Percentiles rank a stretch among this genome's conserved stretches.
These are phyloP conservation scores for Poecilia picta DNA, from an alignment of 2,797 vertebrate species.

Conservation along the genomic window DNA sequence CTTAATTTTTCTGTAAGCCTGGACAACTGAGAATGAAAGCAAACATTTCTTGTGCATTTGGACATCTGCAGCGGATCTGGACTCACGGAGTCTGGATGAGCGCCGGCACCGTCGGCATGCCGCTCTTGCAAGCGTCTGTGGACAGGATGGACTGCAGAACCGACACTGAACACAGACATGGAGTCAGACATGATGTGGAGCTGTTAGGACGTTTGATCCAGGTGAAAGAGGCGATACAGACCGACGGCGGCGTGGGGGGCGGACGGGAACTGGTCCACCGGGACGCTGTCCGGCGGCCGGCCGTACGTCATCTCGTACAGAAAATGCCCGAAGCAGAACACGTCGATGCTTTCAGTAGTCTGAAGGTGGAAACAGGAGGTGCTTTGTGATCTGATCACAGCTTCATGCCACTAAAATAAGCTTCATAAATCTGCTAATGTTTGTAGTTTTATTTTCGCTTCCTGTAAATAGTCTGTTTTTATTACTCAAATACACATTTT, in stretches of 20 bases:
- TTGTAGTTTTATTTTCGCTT: background rate
- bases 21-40: background rate
- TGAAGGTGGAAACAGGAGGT: slow-evolving; percentile 56
- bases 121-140: slow-evolving; percentile 91
- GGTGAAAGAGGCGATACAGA: slow-evolving; percentile 71
- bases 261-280: slow-evolving; percentile 87
- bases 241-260: slow-evolving; percentile 86
- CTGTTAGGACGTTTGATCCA: no score
- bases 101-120: slow-evolving; percentile 89
- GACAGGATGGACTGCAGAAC: slow-evolving; percentile 96
- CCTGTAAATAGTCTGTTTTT: background rate
- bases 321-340: slow-evolving; percentile 94
- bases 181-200: background rate
- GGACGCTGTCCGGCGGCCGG: slow-evolving; percentile 87
- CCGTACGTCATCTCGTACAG: slow-evolving; percentile 97
- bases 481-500: background rate
- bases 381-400: background rate
- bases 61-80: background rate
- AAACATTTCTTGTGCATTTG: background rate
- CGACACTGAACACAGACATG: slow-evolving; percentile 79
- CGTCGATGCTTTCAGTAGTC: slow-evolving; percentile 91
- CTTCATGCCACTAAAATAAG: background rate
- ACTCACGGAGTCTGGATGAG: slow-evolving; percentile 95
- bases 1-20: background rate
- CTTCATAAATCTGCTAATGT: background rate